Base-by-base conservation (phyloP, 2,797 vertebrate genomes). In the Phalanger gymnotis region DNA sequence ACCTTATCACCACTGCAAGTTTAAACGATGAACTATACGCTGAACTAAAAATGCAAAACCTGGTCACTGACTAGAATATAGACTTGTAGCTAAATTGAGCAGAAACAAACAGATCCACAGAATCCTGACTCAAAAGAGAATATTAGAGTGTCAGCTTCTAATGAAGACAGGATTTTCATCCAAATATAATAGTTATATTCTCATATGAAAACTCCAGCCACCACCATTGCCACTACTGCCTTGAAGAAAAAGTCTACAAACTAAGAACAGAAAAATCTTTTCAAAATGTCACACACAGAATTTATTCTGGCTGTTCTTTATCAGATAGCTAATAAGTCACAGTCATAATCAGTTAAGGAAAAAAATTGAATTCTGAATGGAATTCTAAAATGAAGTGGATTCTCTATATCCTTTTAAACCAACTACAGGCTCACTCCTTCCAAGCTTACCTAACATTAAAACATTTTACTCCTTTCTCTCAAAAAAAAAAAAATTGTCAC, bases 31-130 rank as follows among this genome's bases (percentile, higher is more conserved):
- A 57, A 92, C 30, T 27, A 25, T 91, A 90, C 66, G 91, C 2
- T 57, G 53, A 54, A n/a, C n/a, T 94, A 81, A 92, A 95, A 93
- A 58, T 53, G 40, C 54, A 34, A 96, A 96, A 95, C 6, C 40
- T 94, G 25, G n/a, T 52, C 31, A 90, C 34, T 93, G 94, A 96
- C 56, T 93, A 93, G 91, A 91, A 94, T 30, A 89, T 31, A 94
- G 66, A 73, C 9, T 91, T 66, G 52, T 66, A 30, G 56, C 52
- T 55, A 93, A 92, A 53, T 11, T 57, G 92, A 91, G 27, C n/a
- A 95, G 52, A 96, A 93, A 91, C 11, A 94, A 94, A 92, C 2
- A 3, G 51, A 16, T 95, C 90, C 54, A 25, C 91, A 31, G 61
- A 93, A 16, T n/a, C 3, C 14, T 90, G 16, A 16, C 40, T 91